Percentiles rank a stretch among this genome's conserved stretches.
Evolutionary conservation across 1,140 invertebrate genomes (phyloP).

Genomic region (Diachasma alloeum): DNA sequence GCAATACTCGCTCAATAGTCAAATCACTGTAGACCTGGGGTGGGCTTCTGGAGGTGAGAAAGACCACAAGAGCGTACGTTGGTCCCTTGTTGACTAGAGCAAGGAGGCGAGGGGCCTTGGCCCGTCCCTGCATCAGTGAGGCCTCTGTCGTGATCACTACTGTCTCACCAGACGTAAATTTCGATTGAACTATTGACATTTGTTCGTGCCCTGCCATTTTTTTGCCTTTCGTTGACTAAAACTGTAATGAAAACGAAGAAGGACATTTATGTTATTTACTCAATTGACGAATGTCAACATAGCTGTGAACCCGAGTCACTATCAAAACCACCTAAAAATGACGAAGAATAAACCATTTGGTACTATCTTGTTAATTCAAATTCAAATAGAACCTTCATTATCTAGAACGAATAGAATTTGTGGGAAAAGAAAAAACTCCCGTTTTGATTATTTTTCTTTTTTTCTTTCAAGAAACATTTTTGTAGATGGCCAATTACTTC

Average conservation of each 20-base stretch:
- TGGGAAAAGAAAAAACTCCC: too few species aligned
- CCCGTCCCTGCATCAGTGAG: slow-evolving; percentile 67
- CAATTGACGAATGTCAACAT: too few species aligned
- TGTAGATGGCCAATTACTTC: too few species aligned
- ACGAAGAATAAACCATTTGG: too few species aligned
- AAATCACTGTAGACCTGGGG: slow-evolving; percentile 75
- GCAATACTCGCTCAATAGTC: slow-evolving; percentile 75
- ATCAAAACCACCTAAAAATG: too few species aligned
- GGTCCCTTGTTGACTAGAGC: slow-evolving; percentile 73
- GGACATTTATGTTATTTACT: too few species aligned
- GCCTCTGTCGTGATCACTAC: slow-evolving; percentile 65
- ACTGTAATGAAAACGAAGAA: neutral
- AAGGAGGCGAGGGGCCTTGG: slow-evolving; percentile 67
- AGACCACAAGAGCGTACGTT: slow-evolving; percentile 73
- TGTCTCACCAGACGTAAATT: slow-evolving; percentile 70
- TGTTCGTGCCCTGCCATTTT: slow-evolving; percentile 48
- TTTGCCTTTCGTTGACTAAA: neutral
- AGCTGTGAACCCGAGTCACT: too few species aligned
- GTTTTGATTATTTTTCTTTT: too few species aligned
- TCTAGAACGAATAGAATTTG: too few species aligned
- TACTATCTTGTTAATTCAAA: too few species aligned
- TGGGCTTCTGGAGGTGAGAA: slow-evolving; percentile 68
- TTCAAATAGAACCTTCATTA: too few species aligned
- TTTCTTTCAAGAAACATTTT: too few species aligned
- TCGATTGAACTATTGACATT: slow-evolving; percentile 67